A percentile compares a stretch with the other conserved stretches of the same genome.
Evolutionary conservation across 2,113 vertebrate species (phyloP).

Genomic region (Natator depressus): DNA sequence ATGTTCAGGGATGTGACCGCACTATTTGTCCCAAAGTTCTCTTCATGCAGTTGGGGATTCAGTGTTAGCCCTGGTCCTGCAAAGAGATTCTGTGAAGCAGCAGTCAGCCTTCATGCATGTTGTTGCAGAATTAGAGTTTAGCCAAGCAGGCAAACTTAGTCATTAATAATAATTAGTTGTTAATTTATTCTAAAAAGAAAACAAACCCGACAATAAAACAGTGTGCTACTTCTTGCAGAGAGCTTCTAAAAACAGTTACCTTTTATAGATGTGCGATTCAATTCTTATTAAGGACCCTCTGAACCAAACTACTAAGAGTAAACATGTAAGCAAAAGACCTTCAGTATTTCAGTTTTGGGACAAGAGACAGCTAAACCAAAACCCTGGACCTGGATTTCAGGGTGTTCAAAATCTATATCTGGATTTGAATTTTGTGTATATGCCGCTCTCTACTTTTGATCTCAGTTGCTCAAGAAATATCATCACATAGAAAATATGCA

Average conservation of each 20-base stretch:
- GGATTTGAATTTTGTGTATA: too few species aligned
- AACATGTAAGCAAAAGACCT: background rate
- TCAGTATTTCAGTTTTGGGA: too few species aligned
- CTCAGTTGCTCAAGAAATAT: too few species aligned
- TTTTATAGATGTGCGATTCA: background rate
- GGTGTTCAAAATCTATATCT: too few species aligned
- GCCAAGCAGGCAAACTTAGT: background rate
- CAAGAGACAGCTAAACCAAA: too few species aligned
- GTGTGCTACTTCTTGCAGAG: background rate
- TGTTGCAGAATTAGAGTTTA: background rate
- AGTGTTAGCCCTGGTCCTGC: background rate
- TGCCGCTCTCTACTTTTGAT: too few species aligned
- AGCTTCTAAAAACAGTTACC: background rate
- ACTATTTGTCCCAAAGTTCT: background rate
- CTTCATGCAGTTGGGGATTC: background rate
- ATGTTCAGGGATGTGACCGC: background rate
- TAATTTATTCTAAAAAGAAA: background rate
- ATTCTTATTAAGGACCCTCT: background rate
- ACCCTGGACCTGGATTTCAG: too few species aligned
- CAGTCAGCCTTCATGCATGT: background rate
- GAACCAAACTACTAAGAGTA: accelerated
- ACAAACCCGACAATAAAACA: background rate
- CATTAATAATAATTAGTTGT: background rate
- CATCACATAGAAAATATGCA: too few species aligned
- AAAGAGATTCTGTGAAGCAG: background rate